A percentile compares a stretch with the other conserved stretches of the same genome.
Conservation (phyloP, 1,140 invertebrate genomes). For the Calliphora vicina region DNA sequence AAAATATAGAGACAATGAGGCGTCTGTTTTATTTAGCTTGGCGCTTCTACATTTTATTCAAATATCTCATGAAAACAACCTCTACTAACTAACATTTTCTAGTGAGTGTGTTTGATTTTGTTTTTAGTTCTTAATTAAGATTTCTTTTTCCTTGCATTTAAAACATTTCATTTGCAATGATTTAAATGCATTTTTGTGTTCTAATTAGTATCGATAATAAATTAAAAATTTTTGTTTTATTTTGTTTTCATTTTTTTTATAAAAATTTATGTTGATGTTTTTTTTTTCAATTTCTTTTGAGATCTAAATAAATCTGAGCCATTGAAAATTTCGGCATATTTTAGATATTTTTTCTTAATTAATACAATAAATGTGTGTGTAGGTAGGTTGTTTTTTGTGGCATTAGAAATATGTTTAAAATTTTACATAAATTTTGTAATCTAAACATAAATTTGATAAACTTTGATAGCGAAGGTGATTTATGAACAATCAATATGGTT, state of each 20-base stretch:
- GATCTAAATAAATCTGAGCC: background rate
- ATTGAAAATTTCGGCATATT: background rate
- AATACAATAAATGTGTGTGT: conserved; percentile 2
- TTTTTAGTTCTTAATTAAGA: background rate
- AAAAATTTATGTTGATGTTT: background rate
- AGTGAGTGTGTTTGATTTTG: background rate
- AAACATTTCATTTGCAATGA: background rate
- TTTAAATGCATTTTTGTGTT: conserved; percentile 8
- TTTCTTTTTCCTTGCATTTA: background rate
- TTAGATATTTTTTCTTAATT: no score
- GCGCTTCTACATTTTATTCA: background rate
- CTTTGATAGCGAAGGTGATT: background rate
- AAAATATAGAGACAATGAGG: background rate
- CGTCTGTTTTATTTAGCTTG: background rate
- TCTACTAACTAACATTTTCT: background rate
- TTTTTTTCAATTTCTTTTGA: background rate
- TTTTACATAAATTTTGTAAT: background rate
- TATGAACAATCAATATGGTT: background rate
- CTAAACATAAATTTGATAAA: background rate
- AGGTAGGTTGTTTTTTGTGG: background rate
- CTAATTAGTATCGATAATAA: background rate
- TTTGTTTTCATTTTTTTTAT: no score
- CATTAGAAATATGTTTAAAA: background rate
- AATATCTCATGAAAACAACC: no score
- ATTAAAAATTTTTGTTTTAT: background rate